Evolutionary conservation across 53 echinoderm and acorn worm genomes (phyloP).

Genomic region (Arbacia lixula): DNA sequence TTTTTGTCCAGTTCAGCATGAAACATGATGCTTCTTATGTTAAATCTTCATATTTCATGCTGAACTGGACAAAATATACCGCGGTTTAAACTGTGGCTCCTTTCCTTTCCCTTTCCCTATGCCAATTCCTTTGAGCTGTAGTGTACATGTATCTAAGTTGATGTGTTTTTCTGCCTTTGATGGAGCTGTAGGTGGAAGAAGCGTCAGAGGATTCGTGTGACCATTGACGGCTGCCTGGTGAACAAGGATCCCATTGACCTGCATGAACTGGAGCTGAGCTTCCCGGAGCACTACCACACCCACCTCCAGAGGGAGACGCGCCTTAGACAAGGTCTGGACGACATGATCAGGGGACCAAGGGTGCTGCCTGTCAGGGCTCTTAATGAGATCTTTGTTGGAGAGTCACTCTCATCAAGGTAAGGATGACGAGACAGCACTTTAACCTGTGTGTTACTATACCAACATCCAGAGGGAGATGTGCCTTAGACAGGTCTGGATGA

Average conservation of each 20-base stretch:
- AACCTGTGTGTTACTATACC: constrained; percentile 72
- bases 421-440: neutral
- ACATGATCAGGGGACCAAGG: constrained; percentile 60
- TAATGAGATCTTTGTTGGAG: constrained; percentile 97
- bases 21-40: too few species aligned
- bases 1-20: too few species aligned
- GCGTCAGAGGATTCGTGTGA: constrained; percentile 87
- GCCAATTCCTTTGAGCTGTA: too few species aligned
- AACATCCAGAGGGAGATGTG: constrained; percentile 64
- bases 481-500: constrained; percentile 58
- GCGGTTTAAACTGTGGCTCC: too few species aligned
- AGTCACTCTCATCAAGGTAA: constrained; percentile 94
- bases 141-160: too few species aligned
- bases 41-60: too few species aligned
- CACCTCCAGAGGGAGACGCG: constrained; percentile 66
- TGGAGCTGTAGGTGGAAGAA: constrained; percentile 94
- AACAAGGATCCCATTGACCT: constrained; percentile 92
- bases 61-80: too few species aligned
- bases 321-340: constrained; percentile 58
- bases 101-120: too few species aligned
- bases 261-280: constrained; percentile 87
- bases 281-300: constrained; percentile 73
- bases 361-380: constrained; percentile 88
- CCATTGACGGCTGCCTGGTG: constrained; percentile 78
- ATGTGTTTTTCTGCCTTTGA: too few species aligned